A percentile compares a stretch with the other conserved stretches of the same genome.
Conservation (phyloP, 1,140 invertebrate genomes). For the Acyrthosiphon pisum region DNA sequence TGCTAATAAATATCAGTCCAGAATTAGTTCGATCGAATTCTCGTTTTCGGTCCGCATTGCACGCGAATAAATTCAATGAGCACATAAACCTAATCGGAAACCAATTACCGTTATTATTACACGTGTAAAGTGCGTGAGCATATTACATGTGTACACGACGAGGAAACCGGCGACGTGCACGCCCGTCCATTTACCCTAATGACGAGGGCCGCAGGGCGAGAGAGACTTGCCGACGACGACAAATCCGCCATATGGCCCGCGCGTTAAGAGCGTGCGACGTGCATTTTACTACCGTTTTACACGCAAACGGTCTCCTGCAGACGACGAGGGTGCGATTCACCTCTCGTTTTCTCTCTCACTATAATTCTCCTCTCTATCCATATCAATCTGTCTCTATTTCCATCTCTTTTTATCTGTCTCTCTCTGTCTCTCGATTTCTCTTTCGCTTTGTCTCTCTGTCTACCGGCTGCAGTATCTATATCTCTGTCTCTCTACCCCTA, state of each 20-base stretch:
- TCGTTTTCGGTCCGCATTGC: neutral
- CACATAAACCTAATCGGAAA: conserved; percentile 20
- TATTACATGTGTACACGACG: neutral
- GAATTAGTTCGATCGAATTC: neutral
- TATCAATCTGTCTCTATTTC: neutral
- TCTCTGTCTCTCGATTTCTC: too few species aligned
- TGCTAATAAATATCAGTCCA: neutral
- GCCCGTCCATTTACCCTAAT: neutral
- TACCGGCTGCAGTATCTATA: too few species aligned
- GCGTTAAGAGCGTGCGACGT: neutral
- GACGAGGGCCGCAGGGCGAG: neutral
- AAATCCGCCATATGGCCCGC: neutral
- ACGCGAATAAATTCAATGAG: neutral
- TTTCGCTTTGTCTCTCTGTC: too few species aligned
- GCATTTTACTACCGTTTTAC: conserved; percentile 17
- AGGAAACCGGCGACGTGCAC: neutral
- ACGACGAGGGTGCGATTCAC: neutral
- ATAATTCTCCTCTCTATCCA: too few species aligned
- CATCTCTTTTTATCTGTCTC: too few species aligned
- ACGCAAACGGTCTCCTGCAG: neutral
- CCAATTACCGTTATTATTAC: conserved; percentile 10
- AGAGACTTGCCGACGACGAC: conserved; percentile 17
- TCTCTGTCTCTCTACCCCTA: too few species aligned
- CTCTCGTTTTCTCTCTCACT: neutral
- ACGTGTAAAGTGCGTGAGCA: too few species aligned